Base-by-base conservation (phyloP, 2,888 invertebrate genomes). In the Napeogenes sylphis region DNA sequence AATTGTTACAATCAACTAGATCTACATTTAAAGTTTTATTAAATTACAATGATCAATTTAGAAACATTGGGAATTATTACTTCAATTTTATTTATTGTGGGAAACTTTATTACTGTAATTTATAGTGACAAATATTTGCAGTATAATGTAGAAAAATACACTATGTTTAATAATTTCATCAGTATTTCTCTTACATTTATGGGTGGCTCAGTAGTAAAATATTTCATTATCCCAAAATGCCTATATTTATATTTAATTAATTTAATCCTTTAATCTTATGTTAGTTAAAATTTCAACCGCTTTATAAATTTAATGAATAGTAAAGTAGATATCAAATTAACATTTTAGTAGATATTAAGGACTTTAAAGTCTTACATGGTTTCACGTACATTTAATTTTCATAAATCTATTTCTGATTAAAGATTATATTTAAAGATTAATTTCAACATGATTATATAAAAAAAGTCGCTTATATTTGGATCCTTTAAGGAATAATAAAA, bases 291-390 rank as follows among this genome's bases (percentile, higher is more conserved):
- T 38, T 38, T 45, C 55, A 14, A 60, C 53, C 51, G 33, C 33
- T 59, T 59, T 57, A 59, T 46, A 62, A 58, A 58, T 64, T 64
- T 53, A 54, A 56, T 13, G 54, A 66, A 66, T 61, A 63, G 21
- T 21, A 21, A 21, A 35, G 6, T 35, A 6, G 4, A 35, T 6
- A 13, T 51, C 13, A 60, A 61, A 56, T 63, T 55, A 13, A 56
- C 56, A 56, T 56, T 51, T 54, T 58, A 14, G 33, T 32, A 56
- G 46, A 58, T 45, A 60, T 58, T 56, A 46, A 59, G 54, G 42
- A 12, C 42, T 42, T 8, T 10, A 35, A 35, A 35, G 10, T 42
- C 8, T 42, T 6, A 6, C 8, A 42, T 35, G 4, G 35, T 35
- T 35, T 35, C 10, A 42, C 42, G 10, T 42, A 10, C 42, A 42